Base-by-base conservation (phyloP, 1,140 invertebrate genomes). In the Cydia amplana region DNA sequence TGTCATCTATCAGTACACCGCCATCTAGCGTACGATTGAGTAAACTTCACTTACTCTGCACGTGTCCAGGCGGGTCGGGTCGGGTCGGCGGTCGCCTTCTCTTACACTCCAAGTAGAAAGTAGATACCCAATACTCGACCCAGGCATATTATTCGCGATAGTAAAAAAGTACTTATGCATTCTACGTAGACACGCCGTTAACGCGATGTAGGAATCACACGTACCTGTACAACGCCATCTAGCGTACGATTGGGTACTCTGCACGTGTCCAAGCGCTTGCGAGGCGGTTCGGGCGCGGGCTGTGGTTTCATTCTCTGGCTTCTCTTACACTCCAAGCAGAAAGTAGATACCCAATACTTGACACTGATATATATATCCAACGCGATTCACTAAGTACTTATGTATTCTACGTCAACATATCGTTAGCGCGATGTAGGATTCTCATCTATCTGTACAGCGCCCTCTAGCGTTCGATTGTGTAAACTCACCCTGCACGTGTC, bases 81-180 rank as follows among this genome's bases (percentile, higher is more conserved):
- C n/a, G n/a, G n/a, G n/a, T n/a, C n/a, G n/a, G n/a, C n/a, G n/a
- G n/a, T n/a, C n/a, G n/a, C n/a, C 98, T 95, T 87, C 99, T 94
- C 93, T 99, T 99, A 77, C 99, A 95, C 92, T 99, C 99, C 90
- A 99, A 99, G 93, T 51, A 99, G 95, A 93, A 99, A 99, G 93
- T 16, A 12, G 14, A 16, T 0, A 49, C 1, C 25, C 1, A 25
- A 25, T n/a, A n/a, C n/a, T n/a, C n/a, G n/a, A n/a, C n/a, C n/a
- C n/a, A n/a, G n/a, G n/a, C n/a, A n/a, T n/a, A n/a, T n/a, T n/a
- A n/a, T n/a, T n/a, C n/a, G n/a, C n/a, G n/a, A n/a, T n/a, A n/a
- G n/a, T n/a, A n/a, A n/a, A n/a, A n/a, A n/a, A n/a, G 14, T 77
- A 36, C 74, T 49, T 74, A 43, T 49, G 25, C 75, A 23, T 40